Base-by-base conservation (phyloP, 1,140 invertebrate species). In the Drosophila takahashii region DNA sequence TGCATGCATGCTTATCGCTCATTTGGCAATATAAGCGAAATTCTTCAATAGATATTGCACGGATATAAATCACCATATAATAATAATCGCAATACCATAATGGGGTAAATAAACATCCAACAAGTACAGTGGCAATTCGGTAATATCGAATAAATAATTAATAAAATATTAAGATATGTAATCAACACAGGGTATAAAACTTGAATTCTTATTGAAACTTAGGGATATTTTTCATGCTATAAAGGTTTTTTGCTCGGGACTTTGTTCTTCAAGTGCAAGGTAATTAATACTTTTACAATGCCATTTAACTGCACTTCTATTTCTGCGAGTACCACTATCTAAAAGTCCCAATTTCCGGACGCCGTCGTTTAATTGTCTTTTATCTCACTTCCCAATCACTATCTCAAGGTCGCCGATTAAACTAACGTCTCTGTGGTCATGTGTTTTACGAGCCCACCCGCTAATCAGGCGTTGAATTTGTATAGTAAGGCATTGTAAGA, bases 351-450 rank as follows among this genome's bases (percentile, higher is more conserved):
- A 18, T 51, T 51, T 34, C 48, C 48, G 48, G 48, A 51, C 29
- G 5, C 11, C 29, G n/a, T 3, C 15, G 15, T 18, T 13, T 11
- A 6, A 45, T 45, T 15, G 29, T 13, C 29, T 47, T 26, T 50
- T 47, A 47, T 37, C 29, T 52, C 32, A 34, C 29, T 52, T 52
- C 27, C 52, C 52, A 27, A 27, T 54, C 50, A 62, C 37, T 34
- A 41, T 62, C 48, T 62, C 37, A 62, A 62, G 59, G 59, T 62
- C 59, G 59, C n/a, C 11, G 44, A 41, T 44, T 37, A 58, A 58
- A 53, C 15, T 18, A 62, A 16, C 48, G 48, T 51, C 48, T 51
- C 48, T 34, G 29, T 51, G 48, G 48, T 51, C 48, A 51, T 34
- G 48, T 51, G 48, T 34, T 51, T 56, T 56, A 27, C 36, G 15